Base-by-base conservation (phyloP, 92 coral and sea anemone species). In the Umimayanthus kanabou region DNA sequence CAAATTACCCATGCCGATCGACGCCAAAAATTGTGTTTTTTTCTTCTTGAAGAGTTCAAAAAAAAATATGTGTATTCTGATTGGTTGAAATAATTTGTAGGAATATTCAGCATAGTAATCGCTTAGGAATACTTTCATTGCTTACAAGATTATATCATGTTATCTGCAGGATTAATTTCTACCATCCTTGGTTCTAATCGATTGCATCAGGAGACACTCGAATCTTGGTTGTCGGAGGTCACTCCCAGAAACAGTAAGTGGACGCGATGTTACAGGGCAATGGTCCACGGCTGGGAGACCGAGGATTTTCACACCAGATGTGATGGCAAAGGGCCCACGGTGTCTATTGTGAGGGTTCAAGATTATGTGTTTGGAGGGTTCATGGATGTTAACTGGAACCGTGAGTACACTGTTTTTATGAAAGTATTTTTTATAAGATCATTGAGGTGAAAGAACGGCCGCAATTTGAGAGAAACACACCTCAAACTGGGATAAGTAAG, bases 221-320 rank as follows among this genome's bases (percentile, higher is more conserved):
- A 26, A 2, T 25, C 78, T 9, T 83, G 87, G 87, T 28, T 83
- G 64, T 43, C 79, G 30, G 43, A 83, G 26, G 87, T 45, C 39
- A 83, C 87, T 42, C 43, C 87, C 22, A 16, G 18, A 8, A 22
- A 45, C 3, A 83, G 65, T 28, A 69, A 69, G 13, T 83, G 87
- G 87, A 83, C 53, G 43, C 66, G 87, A 13, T 83, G 87, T 18
- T 83, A 83, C 87, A 28, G 87, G 45, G 87, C 78, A 5, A 83
- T 70, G 87, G 20, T 69, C 39, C 87, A 83, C 13, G 87, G 87
- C 10, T 83, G 66, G 66, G 87, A 83, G 67, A 3, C 11, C 43
- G 87, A 40, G 18, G 79, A 83, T 45, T 83, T 83, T 65, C 79
- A 83, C 16, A 29, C 58, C 66, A 70, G 79, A 71, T 83, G 87